These are phyloP conservation scores for Trichacis sp. DNA, from an alignment of 2,888 invertebrate genomes.

Conservation along the genomic window DNA sequence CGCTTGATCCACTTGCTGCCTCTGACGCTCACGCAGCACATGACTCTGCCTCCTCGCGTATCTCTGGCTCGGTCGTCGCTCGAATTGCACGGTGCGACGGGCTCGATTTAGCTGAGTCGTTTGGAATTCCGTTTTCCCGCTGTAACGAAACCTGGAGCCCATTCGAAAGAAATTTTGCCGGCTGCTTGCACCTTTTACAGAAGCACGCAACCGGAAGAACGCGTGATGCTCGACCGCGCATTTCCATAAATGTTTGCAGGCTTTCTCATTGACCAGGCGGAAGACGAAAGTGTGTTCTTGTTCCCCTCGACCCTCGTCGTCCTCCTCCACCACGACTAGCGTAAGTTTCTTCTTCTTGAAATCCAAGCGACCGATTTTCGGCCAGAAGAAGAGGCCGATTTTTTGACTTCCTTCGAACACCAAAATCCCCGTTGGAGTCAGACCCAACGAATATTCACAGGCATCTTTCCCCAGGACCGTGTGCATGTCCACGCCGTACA, in stretches of 20 bases:
- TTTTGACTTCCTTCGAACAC: slow-evolving; percentile 97
- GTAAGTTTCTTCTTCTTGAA: slow-evolving; percentile 98
- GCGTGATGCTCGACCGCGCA: slow-evolving; percentile 99
- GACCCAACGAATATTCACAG: slow-evolving; percentile 93
- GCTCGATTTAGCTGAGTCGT: slow-evolving; percentile 92
- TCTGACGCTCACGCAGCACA: slow-evolving; percentile 83
- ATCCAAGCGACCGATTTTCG: slow-evolving; percentile 96
- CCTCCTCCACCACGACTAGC: slow-evolving; percentile 97
- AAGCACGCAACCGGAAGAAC: slow-evolving; percentile 94
- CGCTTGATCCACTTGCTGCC: slow-evolving; percentile 69
- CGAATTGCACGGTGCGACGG: slow-evolving; percentile 94
- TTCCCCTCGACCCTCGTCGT: slow-evolving; percentile 91
- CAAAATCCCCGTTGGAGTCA: slow-evolving; percentile 98
- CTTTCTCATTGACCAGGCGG: slow-evolving; percentile 94
- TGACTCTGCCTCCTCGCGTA: slow-evolving; percentile 94
- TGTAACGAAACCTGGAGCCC: slow-evolving; percentile 96
- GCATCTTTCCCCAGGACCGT: slow-evolving; percentile 96
- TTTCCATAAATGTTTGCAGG: slow-evolving; percentile 99
- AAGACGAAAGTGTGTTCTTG: slow-evolving; percentile 99
- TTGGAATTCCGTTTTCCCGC: slow-evolving; percentile 98
- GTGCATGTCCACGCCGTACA: slow-evolving; percentile 99
- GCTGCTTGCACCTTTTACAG: slow-evolving; percentile 88
- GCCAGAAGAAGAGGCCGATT: slow-evolving; percentile 99
- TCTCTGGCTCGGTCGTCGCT: slow-evolving; percentile 95
- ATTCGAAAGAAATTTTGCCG: slow-evolving; percentile 97